Conservation (phyloP, 1,140 invertebrate species). For the Neodiprion pinetum region DNA sequence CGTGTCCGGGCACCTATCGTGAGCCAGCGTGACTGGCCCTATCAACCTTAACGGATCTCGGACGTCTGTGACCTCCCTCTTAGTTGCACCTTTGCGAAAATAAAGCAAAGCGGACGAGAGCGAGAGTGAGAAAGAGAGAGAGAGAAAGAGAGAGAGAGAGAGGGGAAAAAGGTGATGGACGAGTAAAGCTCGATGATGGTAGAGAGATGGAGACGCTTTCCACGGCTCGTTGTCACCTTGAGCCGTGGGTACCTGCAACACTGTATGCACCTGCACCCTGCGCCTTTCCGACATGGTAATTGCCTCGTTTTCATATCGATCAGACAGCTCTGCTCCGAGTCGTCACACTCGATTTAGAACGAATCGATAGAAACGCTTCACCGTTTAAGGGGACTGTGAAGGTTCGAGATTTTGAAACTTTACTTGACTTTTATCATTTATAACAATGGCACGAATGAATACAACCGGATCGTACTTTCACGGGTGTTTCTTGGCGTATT, state of each 20-base stretch:
- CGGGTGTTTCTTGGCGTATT: too few species aligned
- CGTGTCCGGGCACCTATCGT: not conserved
- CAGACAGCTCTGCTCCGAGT: too few species aligned
- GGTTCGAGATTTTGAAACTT: too few species aligned
- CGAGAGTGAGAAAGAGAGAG: slow-evolving; percentile 23
- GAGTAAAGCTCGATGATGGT: slow-evolving; percentile 29
- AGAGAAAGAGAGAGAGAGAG: slow-evolving; percentile 18
- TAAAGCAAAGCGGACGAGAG: slow-evolving; percentile 11
- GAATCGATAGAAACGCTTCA: not conserved
- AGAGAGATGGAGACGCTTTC: slow-evolving; percentile 10
- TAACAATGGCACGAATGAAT: too few species aligned
- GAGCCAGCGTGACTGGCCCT: not conserved
- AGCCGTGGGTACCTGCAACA: too few species aligned
- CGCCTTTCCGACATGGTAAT: not conserved
- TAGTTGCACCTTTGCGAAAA: slow-evolving; percentile 1
- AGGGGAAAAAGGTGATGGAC: slow-evolving; percentile 23
- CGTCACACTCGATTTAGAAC: not conserved
- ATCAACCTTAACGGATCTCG: too few species aligned
- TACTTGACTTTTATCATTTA: too few species aligned
- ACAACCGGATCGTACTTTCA: too few species aligned
- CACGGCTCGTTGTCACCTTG: slow-evolving; percentile 1
- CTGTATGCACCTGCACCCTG: too few species aligned
- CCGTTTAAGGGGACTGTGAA: too few species aligned
- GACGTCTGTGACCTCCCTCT: not conserved
- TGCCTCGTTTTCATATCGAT: not conserved